Base-by-base conservation (phyloP, 37 sponge, comb jelly and placozoan species). In the Crambe crambe region DNA sequence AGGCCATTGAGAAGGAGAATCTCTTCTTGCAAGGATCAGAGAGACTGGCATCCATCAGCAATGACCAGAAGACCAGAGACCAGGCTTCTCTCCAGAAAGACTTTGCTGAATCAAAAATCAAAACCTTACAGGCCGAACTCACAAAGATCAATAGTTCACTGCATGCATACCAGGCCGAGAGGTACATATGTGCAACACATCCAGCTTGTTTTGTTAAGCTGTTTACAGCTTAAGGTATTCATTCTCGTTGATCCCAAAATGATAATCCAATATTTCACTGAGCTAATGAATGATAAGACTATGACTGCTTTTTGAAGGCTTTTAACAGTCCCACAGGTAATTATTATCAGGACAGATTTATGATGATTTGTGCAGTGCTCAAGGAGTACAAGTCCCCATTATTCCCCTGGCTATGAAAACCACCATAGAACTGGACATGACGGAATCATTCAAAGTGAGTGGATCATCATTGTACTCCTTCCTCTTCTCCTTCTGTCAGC, bases 71-170 rank as follows among this genome's bases (percentile, higher is more conserved):
- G 74, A 78, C 74, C 20, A 58, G 70, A 29, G 75, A 89, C 34
- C 56, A 61, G 37, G 89, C 83, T 20, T 5, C 51, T 26, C 60
- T 89, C 34, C 83, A 89, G 37, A 76, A 59, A 26, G 68, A 56
- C 26, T 89, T 73, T 38, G 74, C 89, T 6, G 79, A 78, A 41
- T 89, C 89, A 0, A 89, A 89, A 37, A 83, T 89, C 65, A 77
- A 83, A 36, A 64, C 51, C 18, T 79, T 83, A 0, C 83, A 83
- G 36, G 39, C 73, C 4, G 89, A 89, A 43, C 89, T 89, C 41
- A 64, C 79, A 4, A 89, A 65, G 69, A 82, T 89, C 58, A 89
- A 89, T 65, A 89, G 83, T 57, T 83, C 83, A 22, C 79, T 89
- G 26, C 79, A 78, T 29, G 89, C 89, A 17, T 89, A 89, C 43